Conservation (phyloP, 2,797 vertebrate species). For the Carcharodon carcharias region DNA sequence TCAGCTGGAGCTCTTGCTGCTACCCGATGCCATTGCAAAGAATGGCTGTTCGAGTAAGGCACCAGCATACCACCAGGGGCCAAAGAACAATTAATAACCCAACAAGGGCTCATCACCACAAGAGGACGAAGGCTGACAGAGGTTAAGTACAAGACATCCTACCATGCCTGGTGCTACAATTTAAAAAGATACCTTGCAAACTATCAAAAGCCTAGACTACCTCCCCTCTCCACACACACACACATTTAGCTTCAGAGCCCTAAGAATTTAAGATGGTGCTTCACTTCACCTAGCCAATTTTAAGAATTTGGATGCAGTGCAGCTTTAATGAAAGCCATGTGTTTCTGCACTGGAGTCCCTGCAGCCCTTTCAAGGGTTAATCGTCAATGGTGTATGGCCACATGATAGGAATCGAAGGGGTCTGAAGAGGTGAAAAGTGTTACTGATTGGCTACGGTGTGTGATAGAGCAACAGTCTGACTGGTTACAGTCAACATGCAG, state of each 20-base stretch:
- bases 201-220: not conserved
- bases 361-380: not conserved
- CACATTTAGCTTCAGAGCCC: not conserved
- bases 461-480: conserved; percentile 55
- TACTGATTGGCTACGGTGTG: conserved; percentile 48
- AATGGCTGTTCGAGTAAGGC: not conserved
- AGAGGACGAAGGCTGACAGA: not conserved
- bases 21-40: not conserved
- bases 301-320: not conserved
- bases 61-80: not conserved
- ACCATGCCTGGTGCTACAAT: too few species aligned
- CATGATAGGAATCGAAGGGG: not conserved
- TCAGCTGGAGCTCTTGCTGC: not conserved
- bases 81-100: not conserved
- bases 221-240: too few species aligned
- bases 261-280: not conserved
- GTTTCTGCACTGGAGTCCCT: not conserved
- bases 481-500: conserved; percentile 42
- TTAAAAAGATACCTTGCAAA: not conserved
- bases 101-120: not conserved
- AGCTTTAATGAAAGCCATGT: not conserved
- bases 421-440: not conserved
- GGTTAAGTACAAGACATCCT: not conserved
- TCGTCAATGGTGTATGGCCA: not conserved
- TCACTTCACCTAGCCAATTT: not conserved